A percentile compares a stretch with the other conserved stretches of the same genome.
These are phyloP conservation scores for Eudemis profundana DNA, from an alignment of 2,888 invertebrate species.

Conservation along the genomic window DNA sequence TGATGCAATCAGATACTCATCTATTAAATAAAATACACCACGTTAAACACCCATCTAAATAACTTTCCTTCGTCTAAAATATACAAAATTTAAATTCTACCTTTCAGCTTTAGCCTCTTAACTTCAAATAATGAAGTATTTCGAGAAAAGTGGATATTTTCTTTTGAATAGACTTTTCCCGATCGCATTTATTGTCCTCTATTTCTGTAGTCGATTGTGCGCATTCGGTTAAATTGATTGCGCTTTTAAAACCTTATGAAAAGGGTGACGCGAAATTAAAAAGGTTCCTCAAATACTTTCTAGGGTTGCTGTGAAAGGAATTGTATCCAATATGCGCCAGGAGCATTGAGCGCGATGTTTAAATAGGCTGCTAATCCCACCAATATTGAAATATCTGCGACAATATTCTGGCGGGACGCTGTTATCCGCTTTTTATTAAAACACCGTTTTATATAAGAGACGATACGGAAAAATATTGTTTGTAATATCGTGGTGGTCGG, in stretches of 20 bases:
- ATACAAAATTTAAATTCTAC: slow-evolving; percentile 16
- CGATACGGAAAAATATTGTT: slow-evolving; percentile 69
- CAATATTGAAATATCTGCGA: slow-evolving; percentile 85
- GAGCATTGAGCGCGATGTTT: slow-evolving; percentile 78
- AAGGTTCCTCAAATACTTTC: slow-evolving; percentile 78
- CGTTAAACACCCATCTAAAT: slow-evolving; percentile 12
- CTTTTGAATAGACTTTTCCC: slow-evolving; percentile 23
- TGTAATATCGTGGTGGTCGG: slow-evolving; percentile 45
- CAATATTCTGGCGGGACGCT: slow-evolving; percentile 78
- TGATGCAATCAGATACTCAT: no score
- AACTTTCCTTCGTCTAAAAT: not conserved
- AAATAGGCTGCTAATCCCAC: slow-evolving; percentile 83
- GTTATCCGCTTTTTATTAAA: slow-evolving; percentile 83
- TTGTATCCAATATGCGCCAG: slow-evolving; percentile 80
- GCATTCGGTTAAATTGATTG: slow-evolving; percentile 29
- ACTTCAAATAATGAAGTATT: slow-evolving; percentile 27
- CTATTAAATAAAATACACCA: not conserved
- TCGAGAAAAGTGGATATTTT: slow-evolving; percentile 29
- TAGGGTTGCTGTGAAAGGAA: slow-evolving; percentile 73
- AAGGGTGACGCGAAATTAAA: slow-evolving; percentile 68
- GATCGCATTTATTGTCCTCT: slow-evolving; percentile 26
- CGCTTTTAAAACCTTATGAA: slow-evolving; percentile 37
- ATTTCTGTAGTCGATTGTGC: slow-evolving; percentile 34
- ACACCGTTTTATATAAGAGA: slow-evolving; percentile 73
- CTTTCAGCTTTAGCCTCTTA: slow-evolving; percentile 12